Conservation (phyloP, 2,113 vertebrate genomes). For the Hemichromis elongatus region DNA sequence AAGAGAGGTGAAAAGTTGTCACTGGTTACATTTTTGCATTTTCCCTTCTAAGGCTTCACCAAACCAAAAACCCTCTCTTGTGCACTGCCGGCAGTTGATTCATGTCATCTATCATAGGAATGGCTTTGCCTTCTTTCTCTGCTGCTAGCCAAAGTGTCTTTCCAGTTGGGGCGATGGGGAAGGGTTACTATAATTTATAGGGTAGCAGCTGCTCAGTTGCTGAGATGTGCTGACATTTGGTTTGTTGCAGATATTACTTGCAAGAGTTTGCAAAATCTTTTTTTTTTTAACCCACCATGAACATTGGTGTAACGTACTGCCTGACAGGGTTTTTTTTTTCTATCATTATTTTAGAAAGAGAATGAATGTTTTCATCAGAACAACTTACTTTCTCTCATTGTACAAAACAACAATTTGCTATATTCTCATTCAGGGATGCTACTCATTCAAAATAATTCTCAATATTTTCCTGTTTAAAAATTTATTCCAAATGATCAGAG, state of each 20-base stretch:
- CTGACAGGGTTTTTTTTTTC: not conserved
- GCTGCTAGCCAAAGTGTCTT: not conserved
- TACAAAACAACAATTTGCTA: not conserved
- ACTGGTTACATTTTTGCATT: not conserved
- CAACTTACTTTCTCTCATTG: not conserved
- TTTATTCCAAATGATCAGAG: not conserved
- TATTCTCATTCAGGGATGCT: not conserved
- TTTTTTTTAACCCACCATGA: not conserved
- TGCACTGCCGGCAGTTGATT: not conserved
- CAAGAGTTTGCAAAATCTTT: not conserved
- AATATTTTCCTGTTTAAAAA: not conserved
- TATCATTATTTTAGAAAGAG: not conserved
- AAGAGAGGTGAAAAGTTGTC: not conserved
- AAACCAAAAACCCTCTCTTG: not conserved
- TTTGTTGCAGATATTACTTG: not conserved
- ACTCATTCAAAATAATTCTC: not conserved
- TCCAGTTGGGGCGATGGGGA: not conserved
- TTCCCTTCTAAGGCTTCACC: not conserved
- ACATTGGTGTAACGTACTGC: not conserved
- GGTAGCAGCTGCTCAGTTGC: not conserved
- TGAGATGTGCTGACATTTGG: not conserved
- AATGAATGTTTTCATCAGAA: not conserved
- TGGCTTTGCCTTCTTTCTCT: not conserved
- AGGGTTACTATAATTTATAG: not conserved
- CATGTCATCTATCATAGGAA: not conserved